These are phyloP conservation scores for Hesperia comma DNA, from an alignment of 2,888 invertebrate species.

Conservation along the genomic window DNA sequence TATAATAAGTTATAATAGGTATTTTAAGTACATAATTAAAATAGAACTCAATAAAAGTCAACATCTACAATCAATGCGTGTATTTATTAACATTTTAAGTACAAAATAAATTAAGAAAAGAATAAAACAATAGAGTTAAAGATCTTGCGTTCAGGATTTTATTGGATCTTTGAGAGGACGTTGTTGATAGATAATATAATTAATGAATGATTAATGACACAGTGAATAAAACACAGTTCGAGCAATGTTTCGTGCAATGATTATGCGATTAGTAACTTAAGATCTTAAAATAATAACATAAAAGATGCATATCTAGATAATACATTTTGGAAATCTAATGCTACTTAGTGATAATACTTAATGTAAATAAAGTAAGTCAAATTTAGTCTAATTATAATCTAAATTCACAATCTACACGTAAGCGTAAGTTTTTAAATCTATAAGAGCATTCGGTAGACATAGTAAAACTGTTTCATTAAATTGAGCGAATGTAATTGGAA, in stretches of 20 bases:
- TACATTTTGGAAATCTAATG: constrained; percentile 5
- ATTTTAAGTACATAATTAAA: neutral
- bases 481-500: neutral
- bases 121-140: constrained; percentile 9
- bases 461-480: neutral
- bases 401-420: constrained; percentile 17
- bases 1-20: too few relatives aligned
- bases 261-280: neutral
- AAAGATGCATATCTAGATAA: neutral
- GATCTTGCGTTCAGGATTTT: neutral
- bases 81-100: constrained; percentile 33
- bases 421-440: constrained; percentile 19
- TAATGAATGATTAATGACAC: neutral
- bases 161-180: neutral
- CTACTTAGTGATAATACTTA: constrained; percentile 10
- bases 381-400: constrained; percentile 15
- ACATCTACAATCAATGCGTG: constrained; percentile 22
- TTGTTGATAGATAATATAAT: neutral
- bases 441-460: constrained; percentile 29
- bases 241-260: constrained; percentile 1
- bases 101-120: constrained; percentile 25
- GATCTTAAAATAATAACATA: constrained; percentile 4
- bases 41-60: constrained; percentile 24
- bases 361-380: constrained; percentile 12
- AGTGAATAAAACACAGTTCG: neutral